Conservation (phyloP, 1,140 invertebrate genomes). For the Acromyrmex echinatior region DNA sequence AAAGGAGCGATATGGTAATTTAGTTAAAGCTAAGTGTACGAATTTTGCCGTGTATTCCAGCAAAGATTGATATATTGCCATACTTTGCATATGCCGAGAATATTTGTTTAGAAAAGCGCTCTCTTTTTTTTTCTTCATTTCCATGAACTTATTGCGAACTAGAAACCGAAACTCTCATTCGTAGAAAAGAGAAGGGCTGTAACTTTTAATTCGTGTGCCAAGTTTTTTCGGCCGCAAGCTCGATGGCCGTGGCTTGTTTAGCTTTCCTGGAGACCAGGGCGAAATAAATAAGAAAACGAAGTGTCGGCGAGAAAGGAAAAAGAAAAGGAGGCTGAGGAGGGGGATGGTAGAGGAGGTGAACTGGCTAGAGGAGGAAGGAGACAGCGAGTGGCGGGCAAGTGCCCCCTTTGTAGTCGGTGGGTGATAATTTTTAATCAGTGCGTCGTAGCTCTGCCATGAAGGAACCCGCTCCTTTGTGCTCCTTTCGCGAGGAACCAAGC, state of each 20-base stretch:
- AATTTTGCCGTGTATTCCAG: background rate
- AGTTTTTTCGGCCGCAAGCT: constrained; percentile 72
- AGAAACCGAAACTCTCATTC: constrained; percentile 7
- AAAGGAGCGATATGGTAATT: background rate
- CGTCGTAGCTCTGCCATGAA: constrained; percentile 75
- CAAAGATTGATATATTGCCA: too few species aligned
- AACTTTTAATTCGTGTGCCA: constrained; percentile 80
- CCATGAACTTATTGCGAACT: background rate
- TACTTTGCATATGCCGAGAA: background rate
- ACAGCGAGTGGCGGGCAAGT: constrained; percentile 64
- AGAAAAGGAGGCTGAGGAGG: constrained; percentile 6
- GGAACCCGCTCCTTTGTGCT: constrained; percentile 74
- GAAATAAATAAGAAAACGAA: constrained; percentile 75
- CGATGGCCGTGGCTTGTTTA: constrained; percentile 71
- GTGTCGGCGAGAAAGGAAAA: constrained; percentile 53
- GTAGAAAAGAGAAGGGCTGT: background rate
- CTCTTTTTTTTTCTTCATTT: constrained; percentile 11
- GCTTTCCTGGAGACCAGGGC: constrained; percentile 63
- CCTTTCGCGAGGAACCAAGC: constrained; percentile 67
- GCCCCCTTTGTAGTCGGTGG: constrained; percentile 79
- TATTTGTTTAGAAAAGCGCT: constrained; percentile 14
- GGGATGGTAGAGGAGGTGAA: background rate
- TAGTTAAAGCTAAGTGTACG: background rate
- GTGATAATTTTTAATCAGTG: constrained; percentile 83
- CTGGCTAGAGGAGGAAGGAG: constrained; percentile 21